Percentiles rank a stretch among this genome's conserved stretches.
phyloP scores from a whole-genome alignment of 2,113 vertebrate species.

The Macroglossus sobrinus region DNA sequence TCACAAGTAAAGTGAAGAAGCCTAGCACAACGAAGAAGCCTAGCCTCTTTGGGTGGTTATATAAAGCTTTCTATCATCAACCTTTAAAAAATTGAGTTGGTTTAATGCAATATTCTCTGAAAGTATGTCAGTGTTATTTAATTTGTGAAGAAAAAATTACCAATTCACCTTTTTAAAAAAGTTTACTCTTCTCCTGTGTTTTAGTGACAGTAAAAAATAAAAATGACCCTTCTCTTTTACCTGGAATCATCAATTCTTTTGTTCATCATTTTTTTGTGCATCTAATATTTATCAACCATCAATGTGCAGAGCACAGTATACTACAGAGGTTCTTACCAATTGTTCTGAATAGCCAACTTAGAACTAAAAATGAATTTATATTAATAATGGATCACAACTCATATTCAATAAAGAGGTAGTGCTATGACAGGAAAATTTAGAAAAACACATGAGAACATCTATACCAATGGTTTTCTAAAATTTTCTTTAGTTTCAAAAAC shows the following conservation, averaged over 20 bases:
- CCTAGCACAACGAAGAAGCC: too few species aligned
- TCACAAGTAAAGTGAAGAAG: neutral
- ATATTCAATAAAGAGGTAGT: neutral
- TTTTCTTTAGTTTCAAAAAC: conserved; percentile 19
- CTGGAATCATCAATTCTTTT: neutral
- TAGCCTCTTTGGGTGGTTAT: neutral
- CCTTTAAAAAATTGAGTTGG: neutral
- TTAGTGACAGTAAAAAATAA: neutral
- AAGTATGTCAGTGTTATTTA: neutral
- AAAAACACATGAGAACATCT: neutral
- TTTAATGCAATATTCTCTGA: neutral
- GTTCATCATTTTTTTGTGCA: neutral
- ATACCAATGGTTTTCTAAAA: neutral
- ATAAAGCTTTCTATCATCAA: neutral
- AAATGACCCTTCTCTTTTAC: neutral
- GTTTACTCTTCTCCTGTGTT: neutral
- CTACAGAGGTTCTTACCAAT: neutral
- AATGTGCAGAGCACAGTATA: neutral
- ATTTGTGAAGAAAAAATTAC: neutral
- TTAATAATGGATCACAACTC: neutral
- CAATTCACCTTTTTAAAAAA: neutral
- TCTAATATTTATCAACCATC: conserved; percentile 17
- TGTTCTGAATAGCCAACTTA: conserved; percentile 6
- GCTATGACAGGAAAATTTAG: neutral
- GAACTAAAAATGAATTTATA: neutral